Evolutionary conservation across 2,888 invertebrate genomes (phyloP), one percentile per base, ranked within the genome.

Genomic region (Napeogenes sylphis): DNA sequence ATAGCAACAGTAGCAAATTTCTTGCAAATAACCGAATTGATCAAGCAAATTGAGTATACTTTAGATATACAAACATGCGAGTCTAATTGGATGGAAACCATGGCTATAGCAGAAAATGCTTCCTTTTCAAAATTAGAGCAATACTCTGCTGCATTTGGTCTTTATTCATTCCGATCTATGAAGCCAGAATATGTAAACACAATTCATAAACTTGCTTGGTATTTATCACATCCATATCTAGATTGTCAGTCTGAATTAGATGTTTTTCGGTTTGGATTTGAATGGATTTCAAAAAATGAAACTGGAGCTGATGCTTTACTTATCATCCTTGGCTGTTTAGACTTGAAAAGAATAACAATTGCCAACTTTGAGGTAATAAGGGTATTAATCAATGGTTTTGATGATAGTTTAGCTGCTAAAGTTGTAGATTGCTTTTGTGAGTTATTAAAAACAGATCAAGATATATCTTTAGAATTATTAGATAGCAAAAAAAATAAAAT

Each of bases 181-280:
- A 80, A 79, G 58, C 76, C 81, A 8, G 74, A 81, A 59, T 74
- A 73, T 63, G 76, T 89, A 55, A 77, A 80, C 32, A 72, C 81
- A 47, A 73, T 90, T 42, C 68, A 79, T 4, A 83, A 75, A 67
- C 71, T 90, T 0, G 81, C 78, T 47, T 90, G 90, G 89, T 90
- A 89, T 63, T 74, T 90, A 12, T 88, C 89, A 30, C 87, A 90
- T 65, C 82, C 87, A 56, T 81, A 83, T 68, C 75, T 90, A 64
- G 75, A 85, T 65, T 65, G 75, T 2, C 70, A 74, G 2, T 78
- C 67, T 69, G 90, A 90, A 72, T 66, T 83, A 55, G 73, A 81
- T 57, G 84, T 87, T 0, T 90, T 87, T 60, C 77, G 80, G 69
- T 89, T 90, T 78, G 90, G 90, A 13, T 66, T 79, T n/a, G 58